Evolutionary conservation across 2,113 vertebrate species (phyloP), one percentile per base, ranked within the genome.

Genomic region (Isichthys henryi): DNA sequence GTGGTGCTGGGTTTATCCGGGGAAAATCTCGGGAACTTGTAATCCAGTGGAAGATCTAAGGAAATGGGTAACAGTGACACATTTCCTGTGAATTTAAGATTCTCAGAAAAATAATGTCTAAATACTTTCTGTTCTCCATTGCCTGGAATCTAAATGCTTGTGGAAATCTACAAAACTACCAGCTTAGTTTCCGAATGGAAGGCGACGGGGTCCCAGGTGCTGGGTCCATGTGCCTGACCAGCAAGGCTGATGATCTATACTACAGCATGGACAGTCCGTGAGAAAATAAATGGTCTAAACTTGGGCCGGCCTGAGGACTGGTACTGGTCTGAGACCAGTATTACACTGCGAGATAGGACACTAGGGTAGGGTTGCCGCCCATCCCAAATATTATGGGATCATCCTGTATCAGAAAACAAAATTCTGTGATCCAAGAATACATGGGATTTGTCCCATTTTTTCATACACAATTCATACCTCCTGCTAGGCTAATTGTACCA

Each of bases 1-100:
- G 93, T 95, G 74, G 95, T 98, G 93, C 96, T 95, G 90, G 96
- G 96, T 94, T 89, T 96, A 93, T 96, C 95, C 21, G 96, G 93
- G 92, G 97, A 98, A 94, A 99, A 99, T 93, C 96, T 96, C 92
- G 94, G 94, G 94, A 99, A 99, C 94, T 96, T 97, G 92, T 97
- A 97, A 95, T 99, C 97, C 97, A 99, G 94, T 3, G 98, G 97
- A 91, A 99, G 97, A 96, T 97, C 98, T 99, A 39, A 27, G 88
- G 92, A 87, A 90, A 94, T 89, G 93, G 89, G 94, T 45, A 80
- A 85, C 15, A 35, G 3, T 52, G 19, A 27, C 8, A 70, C n/a
- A 27, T 84, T 46, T 48, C 43, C 45, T 48, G 19, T 46, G 2
- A 53, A 17, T 80, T 80, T 80, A 6, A 17, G 13, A 77, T 48